These are phyloP conservation scores for Limnephilus lunatus DNA, from an alignment of 2,888 invertebrate genomes.

Conservation along the genomic window DNA sequence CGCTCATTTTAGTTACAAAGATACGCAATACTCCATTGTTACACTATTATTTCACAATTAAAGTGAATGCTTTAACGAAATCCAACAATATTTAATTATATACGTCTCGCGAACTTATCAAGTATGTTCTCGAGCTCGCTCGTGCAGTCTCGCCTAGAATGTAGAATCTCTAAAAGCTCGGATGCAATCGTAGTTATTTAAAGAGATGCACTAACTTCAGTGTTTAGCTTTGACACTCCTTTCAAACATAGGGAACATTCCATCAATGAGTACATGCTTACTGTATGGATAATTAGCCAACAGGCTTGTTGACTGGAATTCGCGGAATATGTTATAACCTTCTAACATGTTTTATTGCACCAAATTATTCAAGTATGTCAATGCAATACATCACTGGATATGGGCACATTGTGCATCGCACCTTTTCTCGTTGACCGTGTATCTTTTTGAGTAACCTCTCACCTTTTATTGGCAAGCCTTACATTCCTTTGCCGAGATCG, in stretches of 20 bases:
- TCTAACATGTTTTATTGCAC: not conserved
- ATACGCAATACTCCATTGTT: not conserved
- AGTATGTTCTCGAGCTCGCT: not conserved
- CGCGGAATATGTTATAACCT: not conserved
- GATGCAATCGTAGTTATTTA: not conserved
- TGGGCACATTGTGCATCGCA: not conserved
- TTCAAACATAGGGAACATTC: not conserved
- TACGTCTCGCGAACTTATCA: too few species aligned
- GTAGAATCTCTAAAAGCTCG: not conserved
- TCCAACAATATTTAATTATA: not conserved
- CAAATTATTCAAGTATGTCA: not conserved
- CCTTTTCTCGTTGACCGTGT: not conserved
- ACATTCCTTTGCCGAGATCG: not conserved
- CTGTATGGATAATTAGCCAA: not conserved
- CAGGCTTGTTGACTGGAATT: not conserved
- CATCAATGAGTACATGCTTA: not conserved
- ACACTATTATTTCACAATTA: too few species aligned
- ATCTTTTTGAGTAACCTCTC: slow-evolving; percentile 2
- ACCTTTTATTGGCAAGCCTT: slow-evolving; percentile 9
- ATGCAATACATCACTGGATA: not conserved
- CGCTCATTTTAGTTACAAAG: not conserved
- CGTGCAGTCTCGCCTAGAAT: not conserved
- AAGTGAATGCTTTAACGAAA: too few species aligned
- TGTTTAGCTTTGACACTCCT: not conserved
- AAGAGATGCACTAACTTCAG: not conserved